A percentile compares a stretch with the other conserved stretches of the same genome.
Conservation (phyloP, 1,140 invertebrate genomes). For the Rhopalosiphum maidis region DNA sequence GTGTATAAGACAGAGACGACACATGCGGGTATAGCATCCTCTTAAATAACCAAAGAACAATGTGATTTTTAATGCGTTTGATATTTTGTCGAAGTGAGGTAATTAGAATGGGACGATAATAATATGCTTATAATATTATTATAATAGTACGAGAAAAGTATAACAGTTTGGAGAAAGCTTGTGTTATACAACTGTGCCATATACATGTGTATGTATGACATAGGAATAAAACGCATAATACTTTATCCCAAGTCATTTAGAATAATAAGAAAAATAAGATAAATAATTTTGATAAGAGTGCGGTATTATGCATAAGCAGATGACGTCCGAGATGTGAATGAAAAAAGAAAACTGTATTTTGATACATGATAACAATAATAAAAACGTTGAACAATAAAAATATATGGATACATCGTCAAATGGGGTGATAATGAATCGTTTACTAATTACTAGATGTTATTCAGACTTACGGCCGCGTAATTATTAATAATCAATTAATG, state of each 20-base stretch:
- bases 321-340: background rate
- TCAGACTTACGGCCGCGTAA: background rate
- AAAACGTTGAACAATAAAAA: constrained; percentile 6
- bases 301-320: too few species aligned
- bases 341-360: background rate
- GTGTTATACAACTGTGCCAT: background rate
- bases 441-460: background rate
- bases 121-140: background rate
- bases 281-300: background rate
- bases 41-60: background rate
- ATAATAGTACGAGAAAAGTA: background rate
- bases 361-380: background rate
- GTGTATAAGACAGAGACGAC: too few species aligned
- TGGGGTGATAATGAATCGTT: background rate
- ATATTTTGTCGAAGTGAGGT: background rate
- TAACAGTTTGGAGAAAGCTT: background rate
- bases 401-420: background rate
- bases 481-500: background rate
- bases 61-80: background rate
- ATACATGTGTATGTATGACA: background rate
- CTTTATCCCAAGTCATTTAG: constrained; percentile 11
- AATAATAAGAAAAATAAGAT: constrained; percentile 20
- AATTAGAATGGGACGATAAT: background rate
- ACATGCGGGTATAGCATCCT: too few species aligned
- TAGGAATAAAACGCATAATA: background rate